A percentile compares a stretch with the other conserved stretches of the same genome.
Evolutionary conservation across 2,797 vertebrate genomes (phyloP).

Genomic region (Alca torda): DNA sequence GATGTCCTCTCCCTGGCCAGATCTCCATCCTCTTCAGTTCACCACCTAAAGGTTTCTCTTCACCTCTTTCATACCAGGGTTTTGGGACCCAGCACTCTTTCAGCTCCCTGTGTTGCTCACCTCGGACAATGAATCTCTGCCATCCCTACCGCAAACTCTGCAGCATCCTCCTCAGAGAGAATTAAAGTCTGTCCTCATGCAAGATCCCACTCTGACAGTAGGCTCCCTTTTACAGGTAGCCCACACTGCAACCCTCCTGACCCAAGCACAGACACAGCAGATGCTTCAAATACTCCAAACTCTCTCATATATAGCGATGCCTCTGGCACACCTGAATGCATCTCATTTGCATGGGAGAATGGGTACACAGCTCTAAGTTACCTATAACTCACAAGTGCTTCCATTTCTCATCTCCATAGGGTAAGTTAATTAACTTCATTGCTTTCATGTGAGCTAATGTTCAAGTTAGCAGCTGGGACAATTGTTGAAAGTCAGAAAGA

Average conservation of each 20-base stretch:
- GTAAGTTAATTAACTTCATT: not conserved
- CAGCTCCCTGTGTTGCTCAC: not conserved
- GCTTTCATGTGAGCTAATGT: not conserved
- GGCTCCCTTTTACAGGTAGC: not conserved
- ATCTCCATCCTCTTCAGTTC: not conserved
- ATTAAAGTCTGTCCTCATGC: not conserved
- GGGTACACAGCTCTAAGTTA: not conserved
- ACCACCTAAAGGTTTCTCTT: not conserved
- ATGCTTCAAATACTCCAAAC: not conserved
- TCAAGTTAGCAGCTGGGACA: not conserved
- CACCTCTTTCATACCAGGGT: not conserved
- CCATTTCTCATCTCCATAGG: not conserved
- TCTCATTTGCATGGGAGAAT: not conserved
- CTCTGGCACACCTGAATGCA: not conserved
- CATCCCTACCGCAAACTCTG: not conserved
- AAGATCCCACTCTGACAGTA: not conserved
- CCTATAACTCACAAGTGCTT: not conserved
- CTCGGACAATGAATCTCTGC: not conserved
- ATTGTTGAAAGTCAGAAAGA: not conserved
- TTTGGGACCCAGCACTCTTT: not conserved
- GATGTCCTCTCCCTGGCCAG: not conserved
- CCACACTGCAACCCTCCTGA: not conserved
- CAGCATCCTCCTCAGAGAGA: not conserved
- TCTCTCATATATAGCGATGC: not conserved
- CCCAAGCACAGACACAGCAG: not conserved